phyloP scores from a whole-genome alignment of 2,797 vertebrate genomes.

The Notolepis coatsorum region DNA sequence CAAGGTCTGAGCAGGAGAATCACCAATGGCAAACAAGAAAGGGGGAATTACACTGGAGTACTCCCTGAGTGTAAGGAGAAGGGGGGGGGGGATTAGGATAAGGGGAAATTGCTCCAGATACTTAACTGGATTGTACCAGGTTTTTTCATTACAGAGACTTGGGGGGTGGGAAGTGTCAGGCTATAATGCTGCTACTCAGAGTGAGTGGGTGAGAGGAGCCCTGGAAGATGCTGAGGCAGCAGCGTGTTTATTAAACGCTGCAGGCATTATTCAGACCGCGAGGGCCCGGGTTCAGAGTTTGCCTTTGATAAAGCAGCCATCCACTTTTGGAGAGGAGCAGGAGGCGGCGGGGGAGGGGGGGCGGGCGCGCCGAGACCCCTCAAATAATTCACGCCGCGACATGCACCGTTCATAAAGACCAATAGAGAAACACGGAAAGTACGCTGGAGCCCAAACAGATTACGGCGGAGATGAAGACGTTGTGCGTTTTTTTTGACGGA shows the following conservation, averaged over 20 bases:
- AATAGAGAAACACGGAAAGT: slow-evolving; percentile 56
- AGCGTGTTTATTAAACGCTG: slow-evolving; percentile 79
- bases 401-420: slow-evolving; percentile 64
- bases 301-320: slow-evolving; percentile 70
- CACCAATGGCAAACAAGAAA: slow-evolving; percentile 26
- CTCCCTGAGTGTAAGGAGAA: slow-evolving; percentile 44
- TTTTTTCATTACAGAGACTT: slow-evolving; percentile 74
- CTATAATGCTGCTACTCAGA: slow-evolving; percentile 71
- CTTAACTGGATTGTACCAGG: slow-evolving; percentile 72
- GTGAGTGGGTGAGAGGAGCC: slow-evolving; percentile 68
- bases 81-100: slow-evolving; percentile 62
- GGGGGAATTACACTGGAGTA: slow-evolving; percentile 33
- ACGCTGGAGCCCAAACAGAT: slow-evolving; percentile 70
- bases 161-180: slow-evolving; percentile 59
- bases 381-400: slow-evolving; percentile 71
- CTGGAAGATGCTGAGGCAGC: slow-evolving; percentile 78
- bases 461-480: slow-evolving; percentile 66
- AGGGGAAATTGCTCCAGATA: slow-evolving; percentile 75
- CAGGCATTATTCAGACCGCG: slow-evolving; percentile 74
- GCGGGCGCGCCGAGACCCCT: slow-evolving; percentile 34
- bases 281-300: slow-evolving; percentile 61
- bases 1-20: slow-evolving; percentile 21
- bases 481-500: slow-evolving; percentile 60
- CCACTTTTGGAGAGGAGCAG: slow-evolving; percentile 39
- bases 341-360: slow-evolving; percentile 40